phyloP scores from a whole-genome alignment of 2,888 invertebrate genomes.

The Drosophila quinaria region DNA sequence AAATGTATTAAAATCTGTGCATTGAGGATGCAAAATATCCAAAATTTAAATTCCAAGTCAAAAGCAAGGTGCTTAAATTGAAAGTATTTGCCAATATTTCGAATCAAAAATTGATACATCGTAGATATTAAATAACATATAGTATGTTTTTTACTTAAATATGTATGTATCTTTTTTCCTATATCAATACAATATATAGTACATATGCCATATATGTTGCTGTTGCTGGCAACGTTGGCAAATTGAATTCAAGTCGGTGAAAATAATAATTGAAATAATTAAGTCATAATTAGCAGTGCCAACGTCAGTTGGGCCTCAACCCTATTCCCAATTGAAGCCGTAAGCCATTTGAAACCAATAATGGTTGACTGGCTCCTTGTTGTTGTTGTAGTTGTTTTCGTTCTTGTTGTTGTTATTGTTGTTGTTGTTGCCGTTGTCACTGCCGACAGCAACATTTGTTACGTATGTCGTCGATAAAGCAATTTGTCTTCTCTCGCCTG shows the following conservation, averaged over 20 bases:
- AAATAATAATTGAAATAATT: slow-evolving; percentile 78
- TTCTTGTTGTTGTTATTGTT: slow-evolving; percentile 26
- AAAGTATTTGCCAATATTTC: too few species aligned
- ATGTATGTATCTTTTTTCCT: too few species aligned
- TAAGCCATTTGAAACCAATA: slow-evolving; percentile 78
- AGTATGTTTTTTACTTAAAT: too few species aligned
- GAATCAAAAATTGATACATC: too few species aligned
- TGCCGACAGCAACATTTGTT: slow-evolving; percentile 82
- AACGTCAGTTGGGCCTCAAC: slow-evolving; percentile 17
- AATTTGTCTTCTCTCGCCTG: slow-evolving; percentile 78
- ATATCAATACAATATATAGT: background rate
- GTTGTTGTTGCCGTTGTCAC: slow-evolving; percentile 69
- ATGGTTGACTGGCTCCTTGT: slow-evolving; percentile 59
- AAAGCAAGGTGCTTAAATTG: too few species aligned
- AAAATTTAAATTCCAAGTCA: too few species aligned
- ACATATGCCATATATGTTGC: slow-evolving; percentile 3
- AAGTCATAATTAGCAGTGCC: slow-evolving; percentile 75
- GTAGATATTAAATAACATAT: too few species aligned
- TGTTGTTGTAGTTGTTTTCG: slow-evolving; percentile 35
- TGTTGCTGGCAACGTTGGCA: slow-evolving; percentile 40
- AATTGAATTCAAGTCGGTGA: slow-evolving; percentile 57
- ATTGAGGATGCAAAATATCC: too few species aligned
- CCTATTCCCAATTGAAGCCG: slow-evolving; percentile 34
- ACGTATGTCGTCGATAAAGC: slow-evolving; percentile 81
- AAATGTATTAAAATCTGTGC: too few species aligned